Conservation (phyloP, 2,113 vertebrate genomes). For the Irena cyanogastra region DNA sequence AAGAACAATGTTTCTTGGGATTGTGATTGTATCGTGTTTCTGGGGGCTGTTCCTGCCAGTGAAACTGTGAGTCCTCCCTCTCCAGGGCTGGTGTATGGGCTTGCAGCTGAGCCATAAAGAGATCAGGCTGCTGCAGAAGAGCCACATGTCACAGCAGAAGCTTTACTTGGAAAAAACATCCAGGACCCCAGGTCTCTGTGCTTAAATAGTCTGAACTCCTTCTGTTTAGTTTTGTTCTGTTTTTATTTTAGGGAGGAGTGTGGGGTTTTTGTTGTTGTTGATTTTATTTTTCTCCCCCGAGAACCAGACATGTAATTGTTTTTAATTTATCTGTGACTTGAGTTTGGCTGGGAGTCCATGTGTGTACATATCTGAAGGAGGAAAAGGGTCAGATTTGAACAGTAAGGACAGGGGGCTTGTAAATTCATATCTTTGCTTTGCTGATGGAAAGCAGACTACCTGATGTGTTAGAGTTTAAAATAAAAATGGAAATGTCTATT, state of each 20-base stretch:
- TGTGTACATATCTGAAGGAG: background rate
- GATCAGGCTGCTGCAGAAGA: background rate
- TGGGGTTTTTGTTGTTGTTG: background rate
- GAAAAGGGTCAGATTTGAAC: background rate
- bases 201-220: background rate
- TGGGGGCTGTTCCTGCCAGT: background rate
- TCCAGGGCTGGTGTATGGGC: background rate
- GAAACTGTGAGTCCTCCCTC: background rate
- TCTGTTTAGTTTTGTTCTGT: background rate
- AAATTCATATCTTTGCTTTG: background rate
- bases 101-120: background rate
- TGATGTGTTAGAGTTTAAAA: background rate
- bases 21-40: background rate
- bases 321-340: background rate
- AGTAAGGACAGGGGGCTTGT: background rate
- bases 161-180: background rate
- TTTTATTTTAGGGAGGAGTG: background rate
- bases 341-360: background rate
- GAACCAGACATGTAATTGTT: background rate
- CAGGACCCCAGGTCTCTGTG: background rate
- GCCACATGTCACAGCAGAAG: background rate
- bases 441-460: background rate
- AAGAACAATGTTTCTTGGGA: conserved; percentile 13
- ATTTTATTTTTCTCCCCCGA: background rate
- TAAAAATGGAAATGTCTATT: background rate